A percentile compares a stretch with the other conserved stretches of the same genome.
Evolutionary conservation across 2,797 vertebrate species (phyloP).

Genomic region (Intellagama lesueurii): DNA sequence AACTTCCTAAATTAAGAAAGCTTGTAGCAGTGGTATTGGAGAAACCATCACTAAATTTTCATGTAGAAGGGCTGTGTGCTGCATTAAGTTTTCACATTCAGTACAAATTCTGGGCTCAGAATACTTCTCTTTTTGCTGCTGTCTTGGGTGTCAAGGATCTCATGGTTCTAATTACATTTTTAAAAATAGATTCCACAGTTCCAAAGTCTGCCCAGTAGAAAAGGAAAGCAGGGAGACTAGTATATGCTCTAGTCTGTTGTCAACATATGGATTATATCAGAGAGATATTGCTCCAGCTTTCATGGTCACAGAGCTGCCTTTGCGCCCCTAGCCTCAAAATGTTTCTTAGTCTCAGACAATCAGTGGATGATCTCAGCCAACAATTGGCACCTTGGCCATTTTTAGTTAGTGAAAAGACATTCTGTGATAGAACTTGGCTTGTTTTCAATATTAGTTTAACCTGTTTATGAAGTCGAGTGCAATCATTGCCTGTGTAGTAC

Average conservation of each 20-base stretch:
- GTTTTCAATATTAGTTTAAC: too few species aligned
- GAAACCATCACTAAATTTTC: too few species aligned
- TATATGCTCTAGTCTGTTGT: conserved; percentile 6
- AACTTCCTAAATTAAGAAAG: too few species aligned
- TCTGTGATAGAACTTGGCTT: too few species aligned
- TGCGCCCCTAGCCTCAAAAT: not conserved
- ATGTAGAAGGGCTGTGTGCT: too few species aligned
- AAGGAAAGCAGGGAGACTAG: not conserved
- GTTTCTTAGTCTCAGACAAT: accelerated
- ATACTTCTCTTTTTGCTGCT: not conserved
- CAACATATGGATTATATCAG: conserved; percentile 21
- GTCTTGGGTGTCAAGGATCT: not conserved
- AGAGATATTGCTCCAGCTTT: not conserved
- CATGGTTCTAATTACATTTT: not conserved
- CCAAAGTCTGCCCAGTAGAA: not conserved
- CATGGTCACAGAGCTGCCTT: not conserved
- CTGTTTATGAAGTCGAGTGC: not conserved
- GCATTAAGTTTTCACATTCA: too few species aligned
- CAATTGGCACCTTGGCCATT: too few species aligned
- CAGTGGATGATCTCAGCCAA: too few species aligned
- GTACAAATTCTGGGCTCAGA: not conserved
- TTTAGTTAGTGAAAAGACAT: too few species aligned
- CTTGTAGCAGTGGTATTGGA: too few species aligned
- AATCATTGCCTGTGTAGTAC: not conserved
- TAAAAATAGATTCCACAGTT: not conserved